phyloP scores from a whole-genome alignment of 2,888 invertebrate species.

The Caenorhabditis sp. region DNA sequence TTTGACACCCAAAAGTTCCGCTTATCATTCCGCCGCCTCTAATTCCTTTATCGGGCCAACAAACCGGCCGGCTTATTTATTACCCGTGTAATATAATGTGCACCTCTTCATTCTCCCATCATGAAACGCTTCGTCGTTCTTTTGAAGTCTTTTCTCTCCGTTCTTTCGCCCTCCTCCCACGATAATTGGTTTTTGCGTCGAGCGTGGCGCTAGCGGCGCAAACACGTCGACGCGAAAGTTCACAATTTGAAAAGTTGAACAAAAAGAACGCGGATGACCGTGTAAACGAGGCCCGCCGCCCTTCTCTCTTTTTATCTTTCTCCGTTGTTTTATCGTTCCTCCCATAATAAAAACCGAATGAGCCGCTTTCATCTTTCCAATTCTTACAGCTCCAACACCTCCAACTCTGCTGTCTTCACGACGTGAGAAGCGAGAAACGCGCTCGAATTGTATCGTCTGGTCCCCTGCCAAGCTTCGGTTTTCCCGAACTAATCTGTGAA shows the following conservation, averaged over 20 bases:
- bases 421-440: slow-evolving; percentile 1
- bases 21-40: slow-evolving; percentile 7
- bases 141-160: neutral
- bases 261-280: slow-evolving; percentile 6
- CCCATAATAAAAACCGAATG: slow-evolving; percentile 12
- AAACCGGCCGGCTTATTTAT: slow-evolving; percentile 20
- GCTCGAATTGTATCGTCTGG: slow-evolving; percentile 32
- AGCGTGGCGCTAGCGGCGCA: slow-evolving; percentile 35
- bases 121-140: no score
- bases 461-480: neutral
- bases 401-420: neutral
- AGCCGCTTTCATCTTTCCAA: slow-evolving; percentile 4
- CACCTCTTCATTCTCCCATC: slow-evolving; percentile 7
- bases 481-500: neutral
- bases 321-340: slow-evolving; percentile 15
- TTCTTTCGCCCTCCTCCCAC: slow-evolving; percentile 3
- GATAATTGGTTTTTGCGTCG: slow-evolving; percentile 34
- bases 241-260: slow-evolving; percentile 25
- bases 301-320: neutral
- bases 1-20: slow-evolving; percentile 5
- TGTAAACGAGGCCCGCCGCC: slow-evolving; percentile 13
- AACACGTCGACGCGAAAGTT: slow-evolving; percentile 51
- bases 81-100: slow-evolving; percentile 15
- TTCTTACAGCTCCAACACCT: neutral
- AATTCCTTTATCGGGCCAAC: neutral